These are phyloP conservation scores for Embiotoca jacksoni DNA, from an alignment of 2,113 vertebrate genomes.

Conservation along the genomic window DNA sequence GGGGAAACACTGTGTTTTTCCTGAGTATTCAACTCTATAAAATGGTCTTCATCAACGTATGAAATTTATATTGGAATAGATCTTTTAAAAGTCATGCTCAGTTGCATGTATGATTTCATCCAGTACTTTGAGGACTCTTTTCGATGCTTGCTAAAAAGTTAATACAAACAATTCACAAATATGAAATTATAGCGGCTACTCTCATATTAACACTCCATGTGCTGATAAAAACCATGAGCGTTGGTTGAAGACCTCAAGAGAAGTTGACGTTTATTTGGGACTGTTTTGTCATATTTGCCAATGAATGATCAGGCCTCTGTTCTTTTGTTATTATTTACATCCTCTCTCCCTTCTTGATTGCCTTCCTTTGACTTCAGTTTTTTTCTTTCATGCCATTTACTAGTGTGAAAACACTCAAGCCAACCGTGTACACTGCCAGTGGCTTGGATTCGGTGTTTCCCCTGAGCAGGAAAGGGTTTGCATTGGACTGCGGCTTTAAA, in stretches of 20 bases:
- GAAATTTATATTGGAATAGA: no score
- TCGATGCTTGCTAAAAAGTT: no score
- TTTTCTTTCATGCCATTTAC: conserved; percentile 10
- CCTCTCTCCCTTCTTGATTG: conserved; percentile 9
- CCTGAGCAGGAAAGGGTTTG: conserved; percentile 20
- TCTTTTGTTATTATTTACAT: not conserved
- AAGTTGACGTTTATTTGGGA: not conserved
- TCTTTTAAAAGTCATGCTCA: no score
- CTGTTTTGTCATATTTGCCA: not conserved
- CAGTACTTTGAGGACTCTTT: no score
- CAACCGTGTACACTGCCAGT: not conserved
- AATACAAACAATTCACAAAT: no score
- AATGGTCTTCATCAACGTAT: no score
- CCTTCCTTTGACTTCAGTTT: not conserved
- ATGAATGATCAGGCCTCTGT: not conserved
- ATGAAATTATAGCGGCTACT: no score
- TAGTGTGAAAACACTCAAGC: not conserved
- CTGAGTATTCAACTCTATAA: no score
- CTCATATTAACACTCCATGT: no score
- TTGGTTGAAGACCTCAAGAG: not conserved
- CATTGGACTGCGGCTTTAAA: conserved; percentile 40
- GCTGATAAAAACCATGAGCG: not conserved
- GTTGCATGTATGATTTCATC: no score
- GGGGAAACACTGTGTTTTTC: not conserved
- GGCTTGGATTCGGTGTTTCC: conserved; percentile 16